phyloP scores from a whole-genome alignment of 2,113 vertebrate genomes.

The Nettapus auritus region DNA sequence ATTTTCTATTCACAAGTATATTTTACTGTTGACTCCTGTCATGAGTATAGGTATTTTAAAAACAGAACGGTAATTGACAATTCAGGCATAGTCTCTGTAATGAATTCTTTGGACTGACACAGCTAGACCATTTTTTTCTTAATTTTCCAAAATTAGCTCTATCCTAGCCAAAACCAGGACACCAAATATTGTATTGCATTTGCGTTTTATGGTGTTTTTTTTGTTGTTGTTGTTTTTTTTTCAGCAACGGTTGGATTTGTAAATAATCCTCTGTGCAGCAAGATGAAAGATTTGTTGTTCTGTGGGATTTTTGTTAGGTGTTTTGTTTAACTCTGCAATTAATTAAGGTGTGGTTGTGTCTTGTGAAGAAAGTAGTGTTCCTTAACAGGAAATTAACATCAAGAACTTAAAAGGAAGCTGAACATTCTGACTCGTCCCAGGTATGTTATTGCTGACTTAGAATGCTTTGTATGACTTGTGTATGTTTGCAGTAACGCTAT shows the following conservation, averaged over 20 bases:
- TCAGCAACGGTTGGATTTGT: not conserved
- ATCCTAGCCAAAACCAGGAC: too few relatives aligned
- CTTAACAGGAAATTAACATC: constrained; percentile 88
- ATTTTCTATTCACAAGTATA: not conserved
- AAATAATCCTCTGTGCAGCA: not conserved
- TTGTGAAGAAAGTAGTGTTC: constrained; percentile 9
- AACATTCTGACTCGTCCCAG: constrained; percentile 88
- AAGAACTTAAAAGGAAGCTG: constrained; percentile 88
- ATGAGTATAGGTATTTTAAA: accelerated
- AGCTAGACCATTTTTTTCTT: not conserved
- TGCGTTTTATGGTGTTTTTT: not conserved
- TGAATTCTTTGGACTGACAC: not conserved
- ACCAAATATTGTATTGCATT: too few relatives aligned
- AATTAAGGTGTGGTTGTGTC: not conserved
- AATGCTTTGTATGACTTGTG: not conserved
- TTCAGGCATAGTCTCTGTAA: accelerated
- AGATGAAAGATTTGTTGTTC: not conserved
- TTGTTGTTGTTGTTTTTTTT: too few relatives aligned
- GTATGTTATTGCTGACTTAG: constrained; percentile 72
- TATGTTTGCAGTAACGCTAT: not conserved
- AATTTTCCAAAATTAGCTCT: too few relatives aligned
- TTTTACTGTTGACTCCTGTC: not conserved
- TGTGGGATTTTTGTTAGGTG: not conserved
- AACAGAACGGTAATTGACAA: not conserved
- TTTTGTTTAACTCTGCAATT: not conserved